phyloP scores from a whole-genome alignment of 2,113 vertebrate species.

The Prolemur simus region DNA sequence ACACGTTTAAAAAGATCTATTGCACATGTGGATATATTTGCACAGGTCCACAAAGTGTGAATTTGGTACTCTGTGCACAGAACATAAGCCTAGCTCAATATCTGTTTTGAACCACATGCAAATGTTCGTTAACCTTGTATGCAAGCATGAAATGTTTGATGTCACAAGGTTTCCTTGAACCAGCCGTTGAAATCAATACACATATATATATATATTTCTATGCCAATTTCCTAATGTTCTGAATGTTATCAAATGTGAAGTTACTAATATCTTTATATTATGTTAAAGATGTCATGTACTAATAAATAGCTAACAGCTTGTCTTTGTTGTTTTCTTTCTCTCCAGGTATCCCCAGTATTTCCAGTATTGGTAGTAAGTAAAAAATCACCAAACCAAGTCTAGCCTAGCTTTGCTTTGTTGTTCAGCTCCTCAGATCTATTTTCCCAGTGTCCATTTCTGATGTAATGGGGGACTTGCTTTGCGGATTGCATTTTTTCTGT shows the following conservation, averaged over 20 bases:
- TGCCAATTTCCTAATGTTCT: slow-evolving; percentile 26
- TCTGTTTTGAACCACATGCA: slow-evolving; percentile 65
- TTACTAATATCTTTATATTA: slow-evolving; percentile 41
- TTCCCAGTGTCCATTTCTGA: slow-evolving; percentile 93
- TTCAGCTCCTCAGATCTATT: slow-evolving; percentile 83
- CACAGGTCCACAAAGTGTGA: slow-evolving; percentile 38
- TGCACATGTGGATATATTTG: slow-evolving; percentile 54
- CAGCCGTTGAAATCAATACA: not conserved
- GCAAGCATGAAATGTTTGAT: slow-evolving; percentile 16
- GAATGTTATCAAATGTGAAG: not conserved
- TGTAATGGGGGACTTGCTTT: slow-evolving; percentile 75
- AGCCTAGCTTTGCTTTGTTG: slow-evolving; percentile 89
- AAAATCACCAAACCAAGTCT: slow-evolving; percentile 73
- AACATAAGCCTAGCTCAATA: slow-evolving; percentile 60
- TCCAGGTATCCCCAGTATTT: slow-evolving; percentile 96
- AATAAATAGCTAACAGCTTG: slow-evolving; percentile 68
- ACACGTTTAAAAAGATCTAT: slow-evolving; percentile 65
- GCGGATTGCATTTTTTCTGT: not conserved
- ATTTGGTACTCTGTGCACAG: slow-evolving; percentile 58
- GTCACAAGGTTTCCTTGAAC: slow-evolving; percentile 1
- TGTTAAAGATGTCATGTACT: not conserved
- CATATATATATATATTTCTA: not conserved
- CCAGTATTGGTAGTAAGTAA: slow-evolving; percentile 99
- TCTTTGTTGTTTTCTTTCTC: slow-evolving; percentile 82
- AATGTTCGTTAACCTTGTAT: slow-evolving; percentile 64